Evolutionary conservation across 1,140 invertebrate species (phyloP).

Genomic region (Phthorimaea operculella): DNA sequence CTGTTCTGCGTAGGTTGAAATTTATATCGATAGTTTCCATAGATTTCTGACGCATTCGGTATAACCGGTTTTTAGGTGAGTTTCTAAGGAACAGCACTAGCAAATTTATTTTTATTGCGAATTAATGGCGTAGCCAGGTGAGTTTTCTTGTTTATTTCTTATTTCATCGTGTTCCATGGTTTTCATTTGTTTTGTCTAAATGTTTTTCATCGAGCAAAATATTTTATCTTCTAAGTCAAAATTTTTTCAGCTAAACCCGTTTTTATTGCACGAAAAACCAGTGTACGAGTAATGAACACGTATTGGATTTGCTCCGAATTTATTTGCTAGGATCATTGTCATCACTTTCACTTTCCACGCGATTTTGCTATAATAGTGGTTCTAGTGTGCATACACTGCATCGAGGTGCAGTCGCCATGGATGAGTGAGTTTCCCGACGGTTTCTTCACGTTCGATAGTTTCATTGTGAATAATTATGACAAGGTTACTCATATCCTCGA

Average conservation of each 20-base stretch:
- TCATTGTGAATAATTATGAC: constrained; percentile 50
- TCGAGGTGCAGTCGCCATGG: constrained; percentile 51
- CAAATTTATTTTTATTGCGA: constrained; percentile 66
- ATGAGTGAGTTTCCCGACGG: constrained; percentile 59
- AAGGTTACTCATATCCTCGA: constrained; percentile 50
- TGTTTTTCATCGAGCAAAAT: constrained; percentile 60
- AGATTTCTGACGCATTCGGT: background rate
- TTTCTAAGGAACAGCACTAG: constrained; percentile 21
- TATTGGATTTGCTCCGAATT: constrained; percentile 66
- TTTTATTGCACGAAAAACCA: constrained; percentile 57
- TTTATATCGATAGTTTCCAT: too few species aligned
- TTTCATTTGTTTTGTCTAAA: constrained; percentile 65
- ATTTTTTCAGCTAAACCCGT: constrained; percentile 53
- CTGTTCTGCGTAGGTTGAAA: too few species aligned
- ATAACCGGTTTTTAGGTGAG: constrained; percentile 8
- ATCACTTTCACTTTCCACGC: constrained; percentile 66
- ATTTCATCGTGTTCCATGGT: constrained; percentile 61
- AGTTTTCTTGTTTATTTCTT: constrained; percentile 66
- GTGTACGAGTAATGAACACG: constrained; percentile 65
- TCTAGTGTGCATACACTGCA: constrained; percentile 42
- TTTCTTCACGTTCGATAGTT: constrained; percentile 38
- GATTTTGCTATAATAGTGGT: constrained; percentile 52
- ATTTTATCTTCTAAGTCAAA: constrained; percentile 60
- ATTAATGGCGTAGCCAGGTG: constrained; percentile 68
- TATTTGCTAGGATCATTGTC: constrained; percentile 64